Conservation (phyloP, 1,140 invertebrate genomes). For the Ostrea denselamellosa region DNA sequence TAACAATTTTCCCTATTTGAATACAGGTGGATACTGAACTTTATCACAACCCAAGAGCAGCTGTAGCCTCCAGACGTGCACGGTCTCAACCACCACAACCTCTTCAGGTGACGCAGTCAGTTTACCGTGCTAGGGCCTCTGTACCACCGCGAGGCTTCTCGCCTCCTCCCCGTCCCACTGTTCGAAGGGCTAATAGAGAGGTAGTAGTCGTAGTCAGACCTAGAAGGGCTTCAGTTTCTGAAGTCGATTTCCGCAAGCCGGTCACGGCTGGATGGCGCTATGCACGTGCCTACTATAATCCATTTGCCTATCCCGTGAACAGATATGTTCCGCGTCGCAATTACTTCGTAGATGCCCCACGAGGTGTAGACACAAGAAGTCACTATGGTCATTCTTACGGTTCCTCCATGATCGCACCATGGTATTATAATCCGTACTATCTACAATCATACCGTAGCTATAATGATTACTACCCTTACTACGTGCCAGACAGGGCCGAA, state of each 20-base stretch:
- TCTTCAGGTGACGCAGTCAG: not conserved
- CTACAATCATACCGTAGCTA: not conserved
- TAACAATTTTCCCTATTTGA: conserved; percentile 56
- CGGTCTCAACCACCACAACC: conserved; percentile 50
- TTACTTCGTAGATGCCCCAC: conserved; percentile 21
- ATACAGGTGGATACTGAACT: conserved; percentile 64
- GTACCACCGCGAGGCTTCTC: conserved; percentile 45
- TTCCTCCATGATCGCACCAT: not conserved
- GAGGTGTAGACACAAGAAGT: conserved; percentile 36
- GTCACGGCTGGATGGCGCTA: conserved; percentile 53
- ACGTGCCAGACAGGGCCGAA: not conserved
- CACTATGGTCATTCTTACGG: no score
- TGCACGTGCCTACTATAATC: conserved; percentile 9
- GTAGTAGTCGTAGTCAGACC: conserved; percentile 52
- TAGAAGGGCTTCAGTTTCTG: conserved; percentile 44
- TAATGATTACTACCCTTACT: not conserved
- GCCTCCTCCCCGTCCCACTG: conserved; percentile 42
- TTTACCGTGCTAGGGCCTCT: conserved; percentile 45
- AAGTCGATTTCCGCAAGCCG: conserved; percentile 38
- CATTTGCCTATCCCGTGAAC: not conserved
- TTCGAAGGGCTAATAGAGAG: conserved; percentile 50
- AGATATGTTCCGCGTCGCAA: conserved; percentile 35
- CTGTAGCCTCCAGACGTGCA: conserved; percentile 59
- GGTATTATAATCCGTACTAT: not conserved
- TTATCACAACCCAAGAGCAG: conserved; percentile 59